Evolutionary conservation across 2,113 vertebrate species (phyloP).

Genomic region (Poeciliopsis prolifica): DNA sequence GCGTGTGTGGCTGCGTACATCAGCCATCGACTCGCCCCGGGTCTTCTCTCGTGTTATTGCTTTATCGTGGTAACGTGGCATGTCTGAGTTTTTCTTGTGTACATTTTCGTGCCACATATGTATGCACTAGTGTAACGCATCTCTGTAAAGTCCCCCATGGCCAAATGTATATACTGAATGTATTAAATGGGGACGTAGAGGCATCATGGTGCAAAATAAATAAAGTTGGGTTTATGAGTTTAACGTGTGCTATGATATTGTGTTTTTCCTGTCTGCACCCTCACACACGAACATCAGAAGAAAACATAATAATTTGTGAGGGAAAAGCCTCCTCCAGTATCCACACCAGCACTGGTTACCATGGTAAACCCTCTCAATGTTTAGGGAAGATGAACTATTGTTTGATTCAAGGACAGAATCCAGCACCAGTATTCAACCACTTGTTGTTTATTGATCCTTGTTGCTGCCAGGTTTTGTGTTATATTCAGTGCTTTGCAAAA

Average conservation of each 20-base stretch:
- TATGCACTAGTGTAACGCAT: conserved; percentile 81
- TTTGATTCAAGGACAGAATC: conserved; percentile 61
- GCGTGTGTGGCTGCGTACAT: conserved; percentile 37
- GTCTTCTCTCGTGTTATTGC: conserved; percentile 51
- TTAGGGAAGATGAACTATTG: conserved; percentile 39
- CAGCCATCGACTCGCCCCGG: conserved; percentile 62
- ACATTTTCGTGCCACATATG: conserved; percentile 70
- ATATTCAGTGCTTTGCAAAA: not conserved
- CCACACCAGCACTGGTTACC: conserved; percentile 49
- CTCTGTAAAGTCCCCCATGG: conserved; percentile 79
- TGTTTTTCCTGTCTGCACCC: not conserved
- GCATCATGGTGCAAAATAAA: conserved; percentile 76
- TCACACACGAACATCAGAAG: not conserved
- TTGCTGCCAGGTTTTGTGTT: conserved; percentile 34
- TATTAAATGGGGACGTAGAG: conserved; percentile 79
- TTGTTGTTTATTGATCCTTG: conserved; percentile 65
- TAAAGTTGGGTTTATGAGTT: conserved; percentile 79
- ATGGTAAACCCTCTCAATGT: conserved; percentile 62
- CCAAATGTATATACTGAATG: conserved; percentile 86
- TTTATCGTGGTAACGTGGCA: conserved; percentile 62
- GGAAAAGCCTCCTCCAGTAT: not conserved
- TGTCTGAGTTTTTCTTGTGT: conserved; percentile 69
- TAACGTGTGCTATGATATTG: conserved; percentile 22
- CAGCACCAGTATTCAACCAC: conserved; percentile 29
- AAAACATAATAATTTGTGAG: conserved; percentile 8